Evolutionary conservation across 2,888 invertebrate species (phyloP).

Genomic region (Heliconius hortense): DNA sequence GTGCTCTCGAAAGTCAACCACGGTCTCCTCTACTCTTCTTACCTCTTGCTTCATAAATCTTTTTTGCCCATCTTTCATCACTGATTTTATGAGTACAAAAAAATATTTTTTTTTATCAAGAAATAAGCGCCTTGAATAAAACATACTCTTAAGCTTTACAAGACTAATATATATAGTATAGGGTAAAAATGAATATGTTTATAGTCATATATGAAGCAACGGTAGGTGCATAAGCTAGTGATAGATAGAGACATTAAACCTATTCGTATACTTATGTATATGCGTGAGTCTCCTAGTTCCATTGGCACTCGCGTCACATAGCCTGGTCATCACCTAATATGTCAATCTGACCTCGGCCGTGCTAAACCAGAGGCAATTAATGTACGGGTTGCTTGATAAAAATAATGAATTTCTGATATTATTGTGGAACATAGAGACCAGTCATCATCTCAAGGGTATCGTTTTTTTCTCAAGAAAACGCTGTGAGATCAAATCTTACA

Average conservation of each 20-base stretch:
- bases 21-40: too few relatives aligned
- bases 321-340: conserved; percentile 68
- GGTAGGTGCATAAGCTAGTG: conserved; percentile 7
- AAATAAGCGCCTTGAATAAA: not conserved
- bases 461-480: too few relatives aligned
- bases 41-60: too few relatives aligned
- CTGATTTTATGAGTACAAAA: too few relatives aligned
- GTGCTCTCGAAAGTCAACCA: too few relatives aligned
- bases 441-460: too few relatives aligned
- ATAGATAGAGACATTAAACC: conserved; percentile 28
- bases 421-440: too few relatives aligned
- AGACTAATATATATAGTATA: not conserved
- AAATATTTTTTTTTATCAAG: too few relatives aligned
- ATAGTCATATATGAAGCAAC: conserved; percentile 10
- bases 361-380: conserved; percentile 12
- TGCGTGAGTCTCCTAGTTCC: conserved; percentile 41
- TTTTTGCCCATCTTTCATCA: too few relatives aligned
- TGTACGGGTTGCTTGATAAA: conserved; percentile 15
- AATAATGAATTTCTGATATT: not conserved
- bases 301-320: conserved; percentile 68
- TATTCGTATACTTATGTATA: conserved; percentile 39
- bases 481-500: not conserved
- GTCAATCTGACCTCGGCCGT: conserved; percentile 65
- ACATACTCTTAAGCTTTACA: not conserved
- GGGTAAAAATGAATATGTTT: not conserved